phyloP scores from a whole-genome alignment of 2,888 invertebrate genomes.

The Acronicta psi region DNA sequence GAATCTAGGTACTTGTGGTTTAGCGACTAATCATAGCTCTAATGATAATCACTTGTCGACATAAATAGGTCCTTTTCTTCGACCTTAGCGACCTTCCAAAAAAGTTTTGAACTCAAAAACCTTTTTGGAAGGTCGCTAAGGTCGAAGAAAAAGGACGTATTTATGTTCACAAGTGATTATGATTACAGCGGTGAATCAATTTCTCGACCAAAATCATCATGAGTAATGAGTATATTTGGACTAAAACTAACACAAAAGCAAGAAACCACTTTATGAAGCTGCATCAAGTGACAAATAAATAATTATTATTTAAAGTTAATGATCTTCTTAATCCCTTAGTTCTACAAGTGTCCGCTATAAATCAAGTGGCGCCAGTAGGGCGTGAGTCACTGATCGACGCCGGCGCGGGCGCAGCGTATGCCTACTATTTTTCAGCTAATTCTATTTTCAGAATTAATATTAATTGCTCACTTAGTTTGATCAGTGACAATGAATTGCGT shows the following conservation, averaged over 20 bases:
- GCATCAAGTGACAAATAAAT: slow-evolving; percentile 51
- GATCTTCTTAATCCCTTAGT: slow-evolving; percentile 66
- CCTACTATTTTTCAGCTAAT: slow-evolving; percentile 58
- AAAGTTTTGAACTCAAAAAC: too few species aligned
- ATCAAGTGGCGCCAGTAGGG: slow-evolving; percentile 80
- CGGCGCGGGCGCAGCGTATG: slow-evolving; percentile 60
- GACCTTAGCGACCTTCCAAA: too few species aligned
- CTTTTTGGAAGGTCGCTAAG: too few species aligned
- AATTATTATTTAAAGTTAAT: slow-evolving; percentile 58
- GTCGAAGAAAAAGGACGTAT: neutral
- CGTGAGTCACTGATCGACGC: slow-evolving; percentile 74
- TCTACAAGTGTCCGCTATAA: slow-evolving; percentile 71
- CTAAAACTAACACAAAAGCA: slow-evolving; percentile 7
- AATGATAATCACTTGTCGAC: too few species aligned
- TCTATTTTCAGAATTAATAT: slow-evolving; percentile 63
- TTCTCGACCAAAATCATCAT: neutral
- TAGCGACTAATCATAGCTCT: too few species aligned
- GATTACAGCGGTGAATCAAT: neutral
- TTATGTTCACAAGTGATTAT: neutral
- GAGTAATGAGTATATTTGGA: neutral
- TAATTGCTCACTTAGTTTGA: slow-evolving; percentile 51
- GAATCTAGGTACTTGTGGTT: too few species aligned
- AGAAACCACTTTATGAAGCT: slow-evolving; percentile 31
- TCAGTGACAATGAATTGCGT: slow-evolving; percentile 28
- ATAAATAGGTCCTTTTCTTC: too few species aligned